Evolutionary conservation across 2,888 invertebrate species (phyloP).

Genomic region (Cheilosia vulpina): DNA sequence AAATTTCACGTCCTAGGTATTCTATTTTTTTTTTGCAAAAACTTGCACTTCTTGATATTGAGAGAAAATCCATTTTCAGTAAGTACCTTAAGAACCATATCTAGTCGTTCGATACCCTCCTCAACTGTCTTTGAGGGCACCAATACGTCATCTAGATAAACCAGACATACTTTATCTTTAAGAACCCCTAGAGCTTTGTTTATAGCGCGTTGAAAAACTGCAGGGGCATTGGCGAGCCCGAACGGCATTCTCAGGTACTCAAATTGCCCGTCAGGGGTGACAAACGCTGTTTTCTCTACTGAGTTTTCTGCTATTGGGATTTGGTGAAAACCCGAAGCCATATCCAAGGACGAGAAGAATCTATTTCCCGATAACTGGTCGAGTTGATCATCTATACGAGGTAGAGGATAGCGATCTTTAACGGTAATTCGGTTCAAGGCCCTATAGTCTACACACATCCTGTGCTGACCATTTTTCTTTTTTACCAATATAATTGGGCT

Average conservation of each 20-base stretch:
- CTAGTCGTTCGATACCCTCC: slow-evolving; percentile 20
- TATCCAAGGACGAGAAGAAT: slow-evolving; percentile 76
- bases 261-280: not conserved
- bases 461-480: slow-evolving; percentile 25
- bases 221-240: slow-evolving; percentile 76
- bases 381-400: slow-evolving; percentile 81
- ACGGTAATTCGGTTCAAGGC: slow-evolving; percentile 13
- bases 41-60: slow-evolving; percentile 73
- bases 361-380: slow-evolving; percentile 76
- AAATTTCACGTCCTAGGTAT: slow-evolving; percentile 77
- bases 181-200: slow-evolving; percentile 20
- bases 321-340: slow-evolving; percentile 61
- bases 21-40: slow-evolving; percentile 63
- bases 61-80: slow-evolving; percentile 64
- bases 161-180: slow-evolving; percentile 15
- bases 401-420: slow-evolving; percentile 79
- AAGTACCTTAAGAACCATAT: slow-evolving; percentile 41
- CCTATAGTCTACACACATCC: slow-evolving; percentile 28
- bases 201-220: slow-evolving; percentile 19
- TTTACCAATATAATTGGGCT: slow-evolving; percentile 27
- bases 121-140: slow-evolving; percentile 25
- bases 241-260: slow-evolving; percentile 78
- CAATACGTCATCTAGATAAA: slow-evolving; percentile 35
- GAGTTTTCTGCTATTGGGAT: slow-evolving; percentile 48
- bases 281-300: slow-evolving; percentile 30